Percentiles rank a stretch among this genome's conserved stretches.
These are phyloP conservation scores for Hipposideros armiger DNA, from an alignment of 2,113 vertebrate genomes.

Conservation along the genomic window DNA sequence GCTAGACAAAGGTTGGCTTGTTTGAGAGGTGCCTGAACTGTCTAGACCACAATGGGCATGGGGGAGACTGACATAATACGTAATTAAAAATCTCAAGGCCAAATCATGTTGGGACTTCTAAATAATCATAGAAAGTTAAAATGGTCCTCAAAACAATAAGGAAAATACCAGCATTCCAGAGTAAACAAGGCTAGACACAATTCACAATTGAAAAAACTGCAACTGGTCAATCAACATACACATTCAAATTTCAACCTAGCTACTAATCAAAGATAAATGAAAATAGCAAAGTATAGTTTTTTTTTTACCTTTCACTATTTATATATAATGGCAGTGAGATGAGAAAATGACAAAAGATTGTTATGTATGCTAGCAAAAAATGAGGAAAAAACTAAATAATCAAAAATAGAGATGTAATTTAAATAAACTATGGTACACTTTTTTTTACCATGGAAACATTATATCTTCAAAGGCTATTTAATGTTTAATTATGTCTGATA, in stretches of 20 bases:
- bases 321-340: neutral
- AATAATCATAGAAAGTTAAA: neutral
- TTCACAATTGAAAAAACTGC: slow-evolving; percentile 10
- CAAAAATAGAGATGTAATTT: neutral
- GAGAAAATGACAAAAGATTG: neutral
- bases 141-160: neutral
- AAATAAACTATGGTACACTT: slow-evolving; percentile 8
- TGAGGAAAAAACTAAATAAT: neutral
- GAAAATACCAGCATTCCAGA: neutral
- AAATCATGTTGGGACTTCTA: neutral
- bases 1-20: neutral
- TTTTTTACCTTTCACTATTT: neutral
- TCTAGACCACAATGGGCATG: neutral
- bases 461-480: slow-evolving; percentile 1
- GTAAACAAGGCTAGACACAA: slow-evolving; percentile 40
- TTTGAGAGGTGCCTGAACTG: neutral
- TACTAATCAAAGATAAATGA: slow-evolving; percentile 33
- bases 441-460: slow-evolving; percentile 6
- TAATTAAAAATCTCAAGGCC: neutral
- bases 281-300: neutral
- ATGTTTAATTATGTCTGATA: slow-evolving; percentile 9
- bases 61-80: neutral
- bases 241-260: slow-evolving; percentile 11
- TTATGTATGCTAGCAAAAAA: slow-evolving; percentile 26
- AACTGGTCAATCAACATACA: neutral